Base-by-base conservation (phyloP, 2,113 vertebrate genomes). In the Colinus virginianus region DNA sequence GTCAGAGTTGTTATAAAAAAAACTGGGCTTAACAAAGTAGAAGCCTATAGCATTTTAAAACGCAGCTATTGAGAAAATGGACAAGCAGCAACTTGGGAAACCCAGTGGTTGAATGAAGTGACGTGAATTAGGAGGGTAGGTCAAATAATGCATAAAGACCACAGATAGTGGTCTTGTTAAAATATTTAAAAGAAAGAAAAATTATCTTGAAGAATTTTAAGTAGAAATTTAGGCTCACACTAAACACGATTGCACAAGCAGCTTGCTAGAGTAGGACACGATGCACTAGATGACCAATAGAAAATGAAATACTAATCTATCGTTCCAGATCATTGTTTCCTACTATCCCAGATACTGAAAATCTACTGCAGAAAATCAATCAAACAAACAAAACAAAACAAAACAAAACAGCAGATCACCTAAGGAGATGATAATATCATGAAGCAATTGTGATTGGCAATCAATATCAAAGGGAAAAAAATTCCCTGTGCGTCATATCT, bases 41-140 rank as follows among this genome's bases (percentile, higher is more conserved):
- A 0, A 0, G 53, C 53, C 26, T 28, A 34, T 3, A 46, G 6
- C 40, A 42, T 1, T 19, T 20, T 38, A 69, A 68, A 74, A 75
- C 15, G 14, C 43, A 55, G 3, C 9, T 48, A 19, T 19, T 34
- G 38, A 67, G 30, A 25, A 34, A 90, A 59, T 11, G 7, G 16
- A 6, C 11, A 13, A 7, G 28, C 49, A 22, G 23, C 21, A 59
- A 55, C 11, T 14, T 45, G 40, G 45, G 23, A 90, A 84, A 51
- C 20, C 32, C 43, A 74, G 7, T 34, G 69, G 11, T 0, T 32
- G 6, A 70, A 55, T 42, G 14, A 75, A 74, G 4, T 18, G 22
- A 74, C 46, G 53, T 6, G 20, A 53, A 15, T 3, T 7, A 43
- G 7, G 8, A 38, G 13, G 6, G 13, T 69, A 78, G 23, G 32